phyloP scores from a whole-genome alignment of 2,888 invertebrate species.

The Piscicola geometra region DNA sequence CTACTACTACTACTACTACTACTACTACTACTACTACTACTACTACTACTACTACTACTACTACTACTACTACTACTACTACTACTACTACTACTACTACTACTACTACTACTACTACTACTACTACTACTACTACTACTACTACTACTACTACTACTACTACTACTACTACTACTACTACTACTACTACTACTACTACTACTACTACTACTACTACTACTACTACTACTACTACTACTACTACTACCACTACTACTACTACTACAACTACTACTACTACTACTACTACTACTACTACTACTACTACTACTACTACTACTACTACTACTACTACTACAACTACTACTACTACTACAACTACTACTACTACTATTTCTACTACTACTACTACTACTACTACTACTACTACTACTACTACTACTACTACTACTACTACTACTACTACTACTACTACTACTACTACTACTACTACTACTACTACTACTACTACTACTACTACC shows the following conservation, averaged over 20 bases:
- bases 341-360: slow-evolving; percentile 22
- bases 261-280: slow-evolving; percentile 21
- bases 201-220: slow-evolving; percentile 22
- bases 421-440: slow-evolving; percentile 22
- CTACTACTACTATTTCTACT: slow-evolving; percentile 15
- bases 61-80: slow-evolving; percentile 24
- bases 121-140: slow-evolving; percentile 24
- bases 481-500: slow-evolving; percentile 24
- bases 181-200: slow-evolving; percentile 24
- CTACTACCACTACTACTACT: slow-evolving; percentile 24
- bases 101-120: slow-evolving; percentile 24
- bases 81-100: slow-evolving; percentile 24
- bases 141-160: slow-evolving; percentile 24
- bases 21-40: slow-evolving; percentile 24
- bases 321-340: slow-evolving; percentile 22
- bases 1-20: slow-evolving; percentile 24
- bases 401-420: slow-evolving; percentile 24
- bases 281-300: slow-evolving; percentile 24
- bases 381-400: slow-evolving; percentile 22
- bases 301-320: slow-evolving; percentile 22
- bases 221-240: slow-evolving; percentile 22
- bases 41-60: slow-evolving; percentile 24
- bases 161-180: slow-evolving; percentile 24
- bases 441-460: slow-evolving; percentile 22
- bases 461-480: slow-evolving; percentile 24